Conservation (phyloP, 2,113 vertebrate genomes). For the Motacilla tschutschensis region DNA sequence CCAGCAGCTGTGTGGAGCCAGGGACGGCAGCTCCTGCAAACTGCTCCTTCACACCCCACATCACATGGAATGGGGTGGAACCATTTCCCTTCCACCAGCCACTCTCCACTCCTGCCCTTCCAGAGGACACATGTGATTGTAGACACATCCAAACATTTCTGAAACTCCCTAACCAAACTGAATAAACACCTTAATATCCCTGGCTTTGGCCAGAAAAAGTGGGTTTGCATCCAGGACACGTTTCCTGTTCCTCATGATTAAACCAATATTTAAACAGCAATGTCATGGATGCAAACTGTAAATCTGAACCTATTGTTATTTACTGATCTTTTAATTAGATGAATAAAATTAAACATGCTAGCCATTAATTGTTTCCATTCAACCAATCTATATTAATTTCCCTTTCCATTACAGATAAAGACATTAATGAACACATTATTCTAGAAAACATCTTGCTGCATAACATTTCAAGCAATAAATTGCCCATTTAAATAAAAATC, state of each 20-base stretch:
- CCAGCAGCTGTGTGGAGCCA: background rate
- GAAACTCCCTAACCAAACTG: background rate
- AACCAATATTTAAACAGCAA: background rate
- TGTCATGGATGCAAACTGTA: background rate
- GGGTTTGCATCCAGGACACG: background rate
- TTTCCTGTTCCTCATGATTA: background rate
- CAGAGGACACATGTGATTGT: accelerated
- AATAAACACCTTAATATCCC: background rate
- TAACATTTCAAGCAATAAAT: background rate
- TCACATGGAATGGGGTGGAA: accelerated
- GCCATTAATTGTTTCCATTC: background rate
- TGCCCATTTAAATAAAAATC: background rate
- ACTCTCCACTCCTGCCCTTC: background rate
- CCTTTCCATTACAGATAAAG: background rate
- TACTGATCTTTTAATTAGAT: background rate
- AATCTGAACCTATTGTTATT: background rate
- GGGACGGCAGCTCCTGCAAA: background rate
- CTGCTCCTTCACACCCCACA: background rate
- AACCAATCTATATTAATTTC: background rate
- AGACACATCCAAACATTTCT: background rate
- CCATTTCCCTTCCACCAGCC: accelerated
- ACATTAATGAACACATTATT: background rate
- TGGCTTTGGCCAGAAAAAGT: background rate
- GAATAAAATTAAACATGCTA: background rate
- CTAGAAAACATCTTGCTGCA: background rate